Evolutionary conservation across 2,888 invertebrate species (phyloP), one percentile per base, ranked within the genome.

Genomic region (Bembecia ichneumoniformis): DNA sequence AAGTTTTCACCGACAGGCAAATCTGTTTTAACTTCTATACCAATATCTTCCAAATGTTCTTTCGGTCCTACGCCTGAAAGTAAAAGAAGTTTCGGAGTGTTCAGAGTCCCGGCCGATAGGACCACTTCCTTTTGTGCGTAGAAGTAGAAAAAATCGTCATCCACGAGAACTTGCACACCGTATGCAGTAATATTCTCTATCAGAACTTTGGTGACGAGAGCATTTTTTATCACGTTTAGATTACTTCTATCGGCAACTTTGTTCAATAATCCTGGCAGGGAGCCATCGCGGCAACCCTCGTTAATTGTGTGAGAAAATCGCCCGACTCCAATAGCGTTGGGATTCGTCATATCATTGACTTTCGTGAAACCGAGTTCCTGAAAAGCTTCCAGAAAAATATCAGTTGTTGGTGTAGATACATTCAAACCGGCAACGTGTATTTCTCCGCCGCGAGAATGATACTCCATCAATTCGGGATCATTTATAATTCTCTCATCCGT

Each of bases 41-140:
- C 67, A 3, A 77, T 45, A 0, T 66, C 52, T 2, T 66, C 49
- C 15, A 83, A 61, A 50, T 72, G 68, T 0, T 68, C 52, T 49
- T 64, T 68, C 0, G 81, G 80, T 0, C 83, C 83, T 10, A 84
- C 60, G 1, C 83, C 83, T 0, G 83, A 83, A 0, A 82, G 61
- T 49, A 81, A 58, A 46, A 84, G 51, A 13, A 83, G 52, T 58
- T 84, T 82, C 0, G 83, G 65, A 11, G 80, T 73, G 52, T 82
- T 83, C 46, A 78, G 82, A 0, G 80, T 71, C 0, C 83, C 83
- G 0, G 83, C 75, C 1, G 77, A 69, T n/a, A 80, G 15, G 11
- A 83, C 64, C 0, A 83, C 71, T 58, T 83, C 83, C 46, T 66
- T 73, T 1, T 63, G 55, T 0, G 71, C 73, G 47, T 63, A 74